Evolutionary conservation across 2,113 vertebrate species (phyloP), one percentile per base, ranked within the genome.

Genomic region (Xenopus borealis): DNA sequence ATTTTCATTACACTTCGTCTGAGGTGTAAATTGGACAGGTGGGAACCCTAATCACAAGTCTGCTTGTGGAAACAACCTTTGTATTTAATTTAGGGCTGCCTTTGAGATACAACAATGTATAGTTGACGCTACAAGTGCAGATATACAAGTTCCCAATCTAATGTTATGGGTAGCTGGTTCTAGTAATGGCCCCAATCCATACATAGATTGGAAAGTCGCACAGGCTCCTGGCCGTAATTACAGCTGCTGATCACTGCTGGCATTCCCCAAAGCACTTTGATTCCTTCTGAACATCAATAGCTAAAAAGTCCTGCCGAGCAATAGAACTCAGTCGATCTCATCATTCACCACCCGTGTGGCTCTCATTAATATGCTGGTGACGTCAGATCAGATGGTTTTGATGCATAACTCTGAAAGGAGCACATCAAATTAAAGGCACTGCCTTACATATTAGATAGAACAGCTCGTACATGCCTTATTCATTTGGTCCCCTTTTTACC

Each of bases 391-490:
- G 44, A 13, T 27, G 57, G 2, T 47, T 75, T 44, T 53, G 66
- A 75, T 75, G 58, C 18, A 55, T 63, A 46, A 70, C 50, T 75
- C 19, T 77, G 59, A 77, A 77, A 57, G 59, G 14, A 57, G 61
- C 47, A 30, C 67, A 57, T 70, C 47, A 64, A 63, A 70, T 77
- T 70, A 64, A 57, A 63, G n/a, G 17, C 59, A 12, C 74, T 63
- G 66, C 73, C 57, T 69, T 77, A 63, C 61, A 70, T n/a, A n/a
- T 70, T 57, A 70, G 66, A 40, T 11, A 44, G 65, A 77, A 57
- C 66, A 46, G 66, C 44, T 52, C 66, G 67, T 61, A 64, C 47
- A 46, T 45, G 59, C 67, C 67, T 27, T 70, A 70, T 63, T 77
- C 74, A 77, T 77, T 70, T 64, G 53, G 11, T 13, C 11, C 47